Conservation (phyloP, 2,888 invertebrate genomes). For the Odontothrips loti region DNA sequence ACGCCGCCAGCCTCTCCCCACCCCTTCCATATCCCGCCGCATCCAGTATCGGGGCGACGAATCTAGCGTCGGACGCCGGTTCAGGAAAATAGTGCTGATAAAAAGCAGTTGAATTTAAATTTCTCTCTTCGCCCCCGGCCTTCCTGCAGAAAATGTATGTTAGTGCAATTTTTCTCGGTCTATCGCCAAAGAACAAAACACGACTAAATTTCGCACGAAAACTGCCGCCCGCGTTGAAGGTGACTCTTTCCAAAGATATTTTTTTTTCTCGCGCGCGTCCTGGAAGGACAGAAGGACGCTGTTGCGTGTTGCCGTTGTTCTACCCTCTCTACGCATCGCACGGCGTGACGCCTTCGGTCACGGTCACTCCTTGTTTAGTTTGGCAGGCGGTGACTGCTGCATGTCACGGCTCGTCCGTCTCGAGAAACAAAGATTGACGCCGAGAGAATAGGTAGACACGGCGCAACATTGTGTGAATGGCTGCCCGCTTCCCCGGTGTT, state of each 20-base stretch:
- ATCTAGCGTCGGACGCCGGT: not conserved
- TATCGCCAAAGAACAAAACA: too few relatives aligned
- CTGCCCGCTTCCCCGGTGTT: not conserved
- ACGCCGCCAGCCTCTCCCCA: not conserved
- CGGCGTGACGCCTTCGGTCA: not conserved
- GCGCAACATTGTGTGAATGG: not conserved
- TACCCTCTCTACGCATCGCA: too few relatives aligned
- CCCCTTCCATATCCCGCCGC: not conserved
- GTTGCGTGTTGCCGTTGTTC: too few relatives aligned
- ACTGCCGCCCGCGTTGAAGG: too few relatives aligned
- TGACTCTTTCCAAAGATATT: too few relatives aligned
- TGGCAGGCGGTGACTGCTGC: not conserved
- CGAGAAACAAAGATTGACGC: not conserved
- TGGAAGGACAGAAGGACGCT: too few relatives aligned
- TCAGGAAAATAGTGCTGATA: not conserved
- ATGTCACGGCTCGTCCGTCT: not conserved
- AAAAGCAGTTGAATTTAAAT: too few relatives aligned
- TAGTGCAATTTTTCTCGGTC: too few relatives aligned
- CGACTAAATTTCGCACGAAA: too few relatives aligned
- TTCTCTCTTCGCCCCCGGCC: too few relatives aligned
- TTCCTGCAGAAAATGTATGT: too few relatives aligned
- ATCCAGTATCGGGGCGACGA: slow-evolving; percentile 14
- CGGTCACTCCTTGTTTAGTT: not conserved
- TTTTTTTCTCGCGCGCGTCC: too few relatives aligned
- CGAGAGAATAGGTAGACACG: not conserved